Evolutionary conservation across 1,140 invertebrate species (phyloP), one percentile per base, ranked within the genome.

Genomic region (Eufriesea mexicana): DNA sequence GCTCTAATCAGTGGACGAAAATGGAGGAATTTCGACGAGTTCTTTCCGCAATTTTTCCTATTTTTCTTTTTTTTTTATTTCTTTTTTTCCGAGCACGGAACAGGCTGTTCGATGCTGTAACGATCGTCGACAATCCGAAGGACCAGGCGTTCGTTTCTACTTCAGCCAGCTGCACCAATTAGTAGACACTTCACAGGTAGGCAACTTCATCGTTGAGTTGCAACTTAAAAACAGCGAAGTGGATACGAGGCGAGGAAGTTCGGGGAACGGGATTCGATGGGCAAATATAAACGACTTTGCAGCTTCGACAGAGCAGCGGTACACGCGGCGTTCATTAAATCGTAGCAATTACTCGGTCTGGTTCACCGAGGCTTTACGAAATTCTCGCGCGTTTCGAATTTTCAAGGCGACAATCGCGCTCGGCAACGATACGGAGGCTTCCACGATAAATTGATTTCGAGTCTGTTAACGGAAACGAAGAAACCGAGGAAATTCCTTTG

Each of bases 171-270:
- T 70, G 76, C 76, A 70, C 76, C 76, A 79, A 79, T 79, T 79
- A 79, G 76, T 70, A 70, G 51, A 79, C 76, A 79, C 64, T 79
- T 79, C 42, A 66, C 76, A 70, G 76, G 20, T 70, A 59, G 64
- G 51, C 35, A 79, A 70, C 64, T 57, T 70, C n/a, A 70, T 79
- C 64, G 51, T 28, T 10, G 54, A 70, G 54, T 54, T 77, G 74
- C 49, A 79, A 79, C 64, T 77, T 59, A 79, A 79, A 79, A 79
- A 79, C 76, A 79, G 42, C 51, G 10, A 57, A 79, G 76, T 70
- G 76, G 76, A 79, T 79, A 70, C 76, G 64, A 59, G 59, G 51
- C 54, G 35, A 45, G 62, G 16, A 77, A 67, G 25, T 51, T 77
- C 49, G 70, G 23, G 45, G 75, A 35, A 8, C 47, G 47, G 25